Base-by-base conservation (phyloP, 30 jellyfish, hydroid and myxozoan species). In the Mastigias papua region DNA sequence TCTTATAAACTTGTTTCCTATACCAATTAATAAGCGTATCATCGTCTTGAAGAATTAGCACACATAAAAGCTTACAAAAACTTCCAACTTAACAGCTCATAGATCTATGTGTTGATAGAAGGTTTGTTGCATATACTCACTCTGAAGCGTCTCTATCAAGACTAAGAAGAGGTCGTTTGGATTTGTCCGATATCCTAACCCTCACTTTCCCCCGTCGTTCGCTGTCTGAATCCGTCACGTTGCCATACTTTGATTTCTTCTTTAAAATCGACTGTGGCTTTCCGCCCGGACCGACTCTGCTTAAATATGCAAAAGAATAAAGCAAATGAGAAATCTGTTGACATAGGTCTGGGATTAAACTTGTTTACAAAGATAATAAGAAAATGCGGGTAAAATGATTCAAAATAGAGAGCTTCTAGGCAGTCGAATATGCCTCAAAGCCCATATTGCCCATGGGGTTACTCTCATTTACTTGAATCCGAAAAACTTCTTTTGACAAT, bases 261-360 rank as follows among this genome's bases (percentile, higher is more conserved):
- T 95, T 95, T 19, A 95, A 46, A 27, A 95, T 95, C 31, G 92
- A 76, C 32, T 76, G 92, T 9, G 97, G 97, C 77, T 73, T 79
- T 34, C 97, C 97, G 77, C 93, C 97, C 16, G 97, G 97, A 49
- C 97, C 97, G 61, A 89, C 92, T 49, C 97, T 89, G 90, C 73
- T 50, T 76, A 42, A 72, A 26, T 76, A 42, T 32, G 30, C 81
- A 30, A 49, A 50, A 26, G 27, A 75, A 63, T 13, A 63, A 63
- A 42, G 54, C 54, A 42, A 15, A 42, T 42, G 54, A 42, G 54
- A 42, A 42, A 4, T 8, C 13, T 42, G 54, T 42, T 42, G 13
- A 42, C 54, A 42, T 15, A n/a, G n/a, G n/a, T n/a, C n/a, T n/a
- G n/a, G n/a, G n/a, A n/a, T n/a, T n/a, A n/a, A n/a, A n/a, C n/a